Conservation (phyloP, 2,888 invertebrate species). For the Hyposoter didymator region DNA sequence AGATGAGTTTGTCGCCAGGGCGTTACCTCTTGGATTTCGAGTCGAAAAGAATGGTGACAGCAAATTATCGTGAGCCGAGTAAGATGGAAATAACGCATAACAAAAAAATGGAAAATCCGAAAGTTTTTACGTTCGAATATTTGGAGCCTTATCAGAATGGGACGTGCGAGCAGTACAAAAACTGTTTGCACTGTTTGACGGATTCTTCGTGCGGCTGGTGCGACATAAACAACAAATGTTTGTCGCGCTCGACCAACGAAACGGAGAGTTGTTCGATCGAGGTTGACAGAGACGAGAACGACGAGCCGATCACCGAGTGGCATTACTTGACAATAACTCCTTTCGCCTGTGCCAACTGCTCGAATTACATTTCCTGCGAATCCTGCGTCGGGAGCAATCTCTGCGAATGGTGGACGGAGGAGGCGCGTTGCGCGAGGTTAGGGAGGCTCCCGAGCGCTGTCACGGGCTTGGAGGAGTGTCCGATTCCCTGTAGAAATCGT, state of each 20-base stretch:
- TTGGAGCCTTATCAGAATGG: conserved; percentile 95
- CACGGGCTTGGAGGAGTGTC: conserved; percentile 89
- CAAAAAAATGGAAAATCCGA: conserved; percentile 90
- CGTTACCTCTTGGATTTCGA: conserved; percentile 89
- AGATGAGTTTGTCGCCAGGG: conserved; percentile 86
- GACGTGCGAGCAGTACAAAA: conserved; percentile 90
- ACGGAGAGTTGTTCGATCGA: conserved; percentile 86
- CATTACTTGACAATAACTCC: conserved; percentile 93
- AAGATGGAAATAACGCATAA: conserved; percentile 94
- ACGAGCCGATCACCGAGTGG: conserved; percentile 87
- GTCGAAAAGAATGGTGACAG: conserved; percentile 86
- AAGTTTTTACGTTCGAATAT: conserved; percentile 95
- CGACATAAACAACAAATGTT: conserved; percentile 89
- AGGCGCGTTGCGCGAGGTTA: conserved; percentile 93
- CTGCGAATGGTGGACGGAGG: conserved; percentile 97
- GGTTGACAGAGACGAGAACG: conserved; percentile 85
- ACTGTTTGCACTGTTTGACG: conserved; percentile 94
- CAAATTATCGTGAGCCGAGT: conserved; percentile 84
- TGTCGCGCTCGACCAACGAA: conserved; percentile 89
- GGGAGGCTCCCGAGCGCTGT: conserved; percentile 90
- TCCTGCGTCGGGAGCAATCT: conserved; percentile 90
- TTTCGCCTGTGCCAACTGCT: conserved; percentile 94
- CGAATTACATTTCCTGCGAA: conserved; percentile 95
- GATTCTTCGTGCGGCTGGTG: conserved; percentile 98
- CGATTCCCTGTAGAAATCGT: conserved; percentile 92